Evolutionary conservation across 2,113 vertebrate genomes (phyloP), one percentile per base, ranked within the genome.

Genomic region (Galbula dea): DNA sequence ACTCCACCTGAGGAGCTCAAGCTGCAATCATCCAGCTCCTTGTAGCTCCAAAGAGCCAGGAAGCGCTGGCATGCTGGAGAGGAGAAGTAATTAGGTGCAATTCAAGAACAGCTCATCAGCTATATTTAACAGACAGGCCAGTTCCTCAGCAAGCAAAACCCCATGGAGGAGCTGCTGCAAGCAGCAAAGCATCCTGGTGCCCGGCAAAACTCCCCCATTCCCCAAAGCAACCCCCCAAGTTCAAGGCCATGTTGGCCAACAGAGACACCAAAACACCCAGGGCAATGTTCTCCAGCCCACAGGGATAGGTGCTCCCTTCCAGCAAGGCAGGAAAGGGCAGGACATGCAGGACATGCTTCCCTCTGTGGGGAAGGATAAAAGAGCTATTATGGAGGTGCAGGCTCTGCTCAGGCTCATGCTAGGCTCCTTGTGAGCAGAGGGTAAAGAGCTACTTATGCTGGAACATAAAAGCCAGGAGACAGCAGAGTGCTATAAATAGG

Each of bases 401-500:
- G 22, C 89, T 92, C 84, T 65, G 77, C 3, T 88, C 88, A 68
- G 95, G 86, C 83, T 96, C 95, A 83, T 4, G 7, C 73, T 24
- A 15, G 15, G 93, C 91, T 97, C 77, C 91, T 74, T 17, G 73
- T 1, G 4, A 74, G 80, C 80, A 55, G 74, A 91, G 96, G 91
- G 86, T 81, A 88, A 94, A 89, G 94, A 94, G 93, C 88, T 93
- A n/a, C 94, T 96, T 91, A 77, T 69, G 92, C 90, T 88, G 79
- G 80, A 86, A 77, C 92, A 92, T 89, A 94, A 95, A 95, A 94
- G 89, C 94, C 14, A 20, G 67, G 89, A 96, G 93, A 93, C 90
- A 76, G 94, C 17, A 12, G 90, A 92, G 89, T 2, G 39, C 95
- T 95, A 96, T 96, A 95, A 97, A 96, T 96, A 94, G 95, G 96